These are phyloP conservation scores for Nymphicus hollandicus DNA, from an alignment of 2,113 vertebrate species.

Conservation along the genomic window DNA sequence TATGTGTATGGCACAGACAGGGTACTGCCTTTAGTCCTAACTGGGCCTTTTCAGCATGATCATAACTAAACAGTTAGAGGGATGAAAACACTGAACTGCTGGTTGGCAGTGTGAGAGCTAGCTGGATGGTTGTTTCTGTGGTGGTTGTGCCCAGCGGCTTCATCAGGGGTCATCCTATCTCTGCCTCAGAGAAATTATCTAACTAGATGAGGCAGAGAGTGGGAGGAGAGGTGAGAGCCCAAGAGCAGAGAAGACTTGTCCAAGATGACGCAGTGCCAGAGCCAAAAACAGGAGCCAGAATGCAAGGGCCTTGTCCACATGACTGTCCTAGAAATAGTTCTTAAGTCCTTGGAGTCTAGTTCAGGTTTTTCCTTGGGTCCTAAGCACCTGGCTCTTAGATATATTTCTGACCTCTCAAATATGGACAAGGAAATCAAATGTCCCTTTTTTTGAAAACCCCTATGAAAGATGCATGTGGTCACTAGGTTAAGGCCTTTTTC, in stretches of 20 bases:
- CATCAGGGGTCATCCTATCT: background rate
- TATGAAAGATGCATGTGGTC: background rate
- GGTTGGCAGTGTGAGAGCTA: background rate
- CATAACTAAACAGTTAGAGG: background rate
- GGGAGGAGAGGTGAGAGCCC: background rate
- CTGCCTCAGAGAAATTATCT: background rate
- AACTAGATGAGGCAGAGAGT: background rate
- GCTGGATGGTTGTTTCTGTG: background rate
- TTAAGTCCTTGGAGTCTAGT: background rate
- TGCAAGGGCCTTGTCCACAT: background rate
- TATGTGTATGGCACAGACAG: background rate
- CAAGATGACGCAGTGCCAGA: background rate
- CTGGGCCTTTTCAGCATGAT: background rate
- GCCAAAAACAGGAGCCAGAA: background rate
- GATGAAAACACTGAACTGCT: background rate
- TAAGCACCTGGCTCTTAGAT: background rate
- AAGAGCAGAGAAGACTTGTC: background rate
- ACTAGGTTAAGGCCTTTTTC: background rate
- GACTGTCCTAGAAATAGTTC: background rate
- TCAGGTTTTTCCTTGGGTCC: background rate
- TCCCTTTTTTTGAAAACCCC: background rate
- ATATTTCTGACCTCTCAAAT: background rate
- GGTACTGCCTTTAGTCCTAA: background rate
- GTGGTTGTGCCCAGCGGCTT: background rate
- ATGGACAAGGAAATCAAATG: background rate